Conservation (phyloP, 2,888 invertebrate genomes). For the Diachrysia chrysitis region DNA sequence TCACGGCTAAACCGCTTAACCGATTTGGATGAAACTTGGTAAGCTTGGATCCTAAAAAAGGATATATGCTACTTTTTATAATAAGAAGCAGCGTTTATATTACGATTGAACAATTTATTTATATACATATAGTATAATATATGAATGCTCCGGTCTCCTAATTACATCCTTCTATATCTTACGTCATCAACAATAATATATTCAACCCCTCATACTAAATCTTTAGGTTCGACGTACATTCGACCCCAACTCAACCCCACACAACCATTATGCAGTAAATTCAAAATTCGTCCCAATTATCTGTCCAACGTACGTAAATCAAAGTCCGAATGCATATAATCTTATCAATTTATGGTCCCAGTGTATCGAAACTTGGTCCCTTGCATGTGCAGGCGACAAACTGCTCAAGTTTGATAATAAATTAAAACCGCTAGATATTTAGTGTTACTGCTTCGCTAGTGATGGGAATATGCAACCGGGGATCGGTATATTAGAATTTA, state of each 20-base stretch:
- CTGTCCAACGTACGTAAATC: slow-evolving; percentile 66
- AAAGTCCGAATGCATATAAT: slow-evolving; percentile 65
- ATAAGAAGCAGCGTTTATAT: no score
- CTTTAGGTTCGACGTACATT: neutral
- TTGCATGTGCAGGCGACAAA: slow-evolving; percentile 76
- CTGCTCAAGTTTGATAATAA: slow-evolving; percentile 83
- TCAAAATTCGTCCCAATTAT: slow-evolving; percentile 64
- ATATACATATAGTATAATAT: neutral
- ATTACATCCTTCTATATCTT: neutral
- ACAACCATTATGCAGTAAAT: slow-evolving; percentile 40
- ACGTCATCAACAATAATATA: neutral
- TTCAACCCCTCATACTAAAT: neutral
- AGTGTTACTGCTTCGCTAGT: slow-evolving; percentile 61
- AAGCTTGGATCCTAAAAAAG: no score
- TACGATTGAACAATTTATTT: no score
- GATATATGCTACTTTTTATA: no score
- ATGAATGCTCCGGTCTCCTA: neutral
- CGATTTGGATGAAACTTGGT: no score
- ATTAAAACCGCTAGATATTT: slow-evolving; percentile 81
- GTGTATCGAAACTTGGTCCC: slow-evolving; percentile 82
- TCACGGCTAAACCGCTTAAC: no score
- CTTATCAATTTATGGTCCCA: slow-evolving; percentile 87
- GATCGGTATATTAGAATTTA: slow-evolving; percentile 19
- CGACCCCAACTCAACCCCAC: slow-evolving; percentile 24
- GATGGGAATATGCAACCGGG: slow-evolving; percentile 43